Evolutionary conservation across 1,140 invertebrate genomes (phyloP), one percentile per base, ranked within the genome.

Genomic region (Coptotermes formosanus): DNA sequence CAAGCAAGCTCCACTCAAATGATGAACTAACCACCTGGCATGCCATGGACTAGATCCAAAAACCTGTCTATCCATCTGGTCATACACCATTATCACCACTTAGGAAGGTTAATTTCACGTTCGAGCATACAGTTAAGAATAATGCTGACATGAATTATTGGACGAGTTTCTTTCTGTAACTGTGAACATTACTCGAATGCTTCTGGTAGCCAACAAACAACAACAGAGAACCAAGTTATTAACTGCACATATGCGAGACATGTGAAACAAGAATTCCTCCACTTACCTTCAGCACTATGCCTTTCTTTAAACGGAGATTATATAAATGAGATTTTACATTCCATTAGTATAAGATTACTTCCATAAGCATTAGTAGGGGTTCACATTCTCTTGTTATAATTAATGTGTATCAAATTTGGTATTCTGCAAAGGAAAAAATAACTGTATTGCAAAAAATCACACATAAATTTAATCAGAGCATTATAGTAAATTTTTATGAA

Each of bases 271-370:
- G 30, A 30, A 75, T 30, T n/a, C 64, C 64, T 75, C n/a, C 64
- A 75, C 9, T 75, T 75, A 75, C 64, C 64, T 11, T 59, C 25
- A 48, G 59, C 1, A 64, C 19, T 64, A 64, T 59, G 14, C 8
- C 9, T 75, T 75, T 16, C 25, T 75, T 75, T 75, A 75, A 75
- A 75, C 64, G 30, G 25, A 75, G 59, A 75, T 75, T 75, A 75
- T 75, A 75, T 75, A 75, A 75, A 75, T 75, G 64, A 75, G 64
- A 75, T 75, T 30, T 75, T 30, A 25, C 64, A 75, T 75, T 75
- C n/a, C 64, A 75, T 30, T 75, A 75, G n/a, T 16, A 30, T 64
- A 75, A 75, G n/a, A 75, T 75, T 75, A 30, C 25, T n/a, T 25
- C 2, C n/a, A 75, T 75, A 75, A n/a, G 25, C 64, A 55, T 19